These are phyloP conservation scores for Epistrophella euchroma DNA, from an alignment of 2,888 invertebrate genomes.

Conservation along the genomic window DNA sequence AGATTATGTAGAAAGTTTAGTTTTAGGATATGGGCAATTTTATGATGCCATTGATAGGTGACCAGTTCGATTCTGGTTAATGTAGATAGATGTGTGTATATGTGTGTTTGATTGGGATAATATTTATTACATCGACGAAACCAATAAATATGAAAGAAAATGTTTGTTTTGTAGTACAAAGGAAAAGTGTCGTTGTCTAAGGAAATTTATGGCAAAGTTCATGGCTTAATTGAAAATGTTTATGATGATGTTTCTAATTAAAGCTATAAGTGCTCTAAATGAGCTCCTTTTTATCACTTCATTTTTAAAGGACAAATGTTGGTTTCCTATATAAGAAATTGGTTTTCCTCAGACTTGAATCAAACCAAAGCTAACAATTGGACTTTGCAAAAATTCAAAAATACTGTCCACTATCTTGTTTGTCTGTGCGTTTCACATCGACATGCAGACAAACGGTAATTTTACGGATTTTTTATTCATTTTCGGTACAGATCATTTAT, in stretches of 20 bases:
- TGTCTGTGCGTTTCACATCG: no score
- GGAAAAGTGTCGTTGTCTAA: constrained; percentile 27
- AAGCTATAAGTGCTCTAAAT: no score
- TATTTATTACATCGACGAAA: constrained; percentile 45
- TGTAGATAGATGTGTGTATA: constrained; percentile 28
- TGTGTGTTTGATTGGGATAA: constrained; percentile 2
- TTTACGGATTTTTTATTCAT: no score
- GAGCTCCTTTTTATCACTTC: no score
- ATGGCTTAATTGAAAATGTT: neutral
- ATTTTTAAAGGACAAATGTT: no score
- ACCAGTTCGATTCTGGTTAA: constrained; percentile 47
- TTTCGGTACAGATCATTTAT: no score
- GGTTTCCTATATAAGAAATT: no score
- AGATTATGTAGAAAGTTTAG: constrained; percentile 52
- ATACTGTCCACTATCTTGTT: no score
- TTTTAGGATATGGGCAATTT: constrained; percentile 67
- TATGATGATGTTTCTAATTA: neutral
- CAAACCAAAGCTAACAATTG: no score
- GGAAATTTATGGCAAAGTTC: constrained; percentile 1
- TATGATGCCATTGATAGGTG: constrained; percentile 64
- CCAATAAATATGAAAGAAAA: constrained; percentile 41
- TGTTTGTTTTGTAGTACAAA: constrained; percentile 18
- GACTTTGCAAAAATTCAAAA: no score
- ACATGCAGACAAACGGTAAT: no score
- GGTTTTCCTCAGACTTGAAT: no score